Conservation (phyloP, 2,113 vertebrate genomes). For the Myotis yumanensis region DNA sequence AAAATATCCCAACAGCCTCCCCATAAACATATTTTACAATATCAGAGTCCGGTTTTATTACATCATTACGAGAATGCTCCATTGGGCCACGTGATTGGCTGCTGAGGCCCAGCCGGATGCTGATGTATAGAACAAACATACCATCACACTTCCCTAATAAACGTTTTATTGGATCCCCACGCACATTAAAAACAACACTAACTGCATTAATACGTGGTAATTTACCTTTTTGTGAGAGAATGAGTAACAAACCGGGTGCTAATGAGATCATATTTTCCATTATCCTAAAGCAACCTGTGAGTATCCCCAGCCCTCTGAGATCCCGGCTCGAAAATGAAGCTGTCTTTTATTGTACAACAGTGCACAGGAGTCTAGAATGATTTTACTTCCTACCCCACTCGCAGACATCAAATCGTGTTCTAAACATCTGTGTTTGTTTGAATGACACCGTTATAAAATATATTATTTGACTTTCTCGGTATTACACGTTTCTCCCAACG, state of each 20-base stretch:
- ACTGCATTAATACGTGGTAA: conserved; percentile 87
- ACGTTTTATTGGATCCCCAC: conserved; percentile 86
- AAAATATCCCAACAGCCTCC: conserved; percentile 82
- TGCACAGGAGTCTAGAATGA: neutral
- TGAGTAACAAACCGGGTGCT: conserved; percentile 85
- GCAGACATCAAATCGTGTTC: neutral
- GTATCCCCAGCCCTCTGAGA: conserved; percentile 75
- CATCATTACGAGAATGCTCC: conserved; percentile 87
- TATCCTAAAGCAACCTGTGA: conserved; percentile 81
- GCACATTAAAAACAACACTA: conserved; percentile 86
- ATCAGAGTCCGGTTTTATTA: conserved; percentile 90
- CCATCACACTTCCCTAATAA: conserved; percentile 87
- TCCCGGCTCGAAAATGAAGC: conserved; percentile 50
- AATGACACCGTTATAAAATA: conserved; percentile 62
- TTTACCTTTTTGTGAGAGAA: conserved; percentile 86
- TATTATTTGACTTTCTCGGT: conserved; percentile 51
- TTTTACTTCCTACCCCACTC: neutral
- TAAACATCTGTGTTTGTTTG: conserved; percentile 26
- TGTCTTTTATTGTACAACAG: neutral
- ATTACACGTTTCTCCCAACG: neutral
- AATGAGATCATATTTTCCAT: conserved; percentile 89
- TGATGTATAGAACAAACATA: conserved; percentile 79
- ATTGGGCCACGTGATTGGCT: conserved; percentile 82
- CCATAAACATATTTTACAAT: conserved; percentile 90
- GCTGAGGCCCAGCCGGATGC: conserved; percentile 77